Base-by-base conservation (phyloP, 2,888 invertebrate species). In the Folsomia manolachei region DNA sequence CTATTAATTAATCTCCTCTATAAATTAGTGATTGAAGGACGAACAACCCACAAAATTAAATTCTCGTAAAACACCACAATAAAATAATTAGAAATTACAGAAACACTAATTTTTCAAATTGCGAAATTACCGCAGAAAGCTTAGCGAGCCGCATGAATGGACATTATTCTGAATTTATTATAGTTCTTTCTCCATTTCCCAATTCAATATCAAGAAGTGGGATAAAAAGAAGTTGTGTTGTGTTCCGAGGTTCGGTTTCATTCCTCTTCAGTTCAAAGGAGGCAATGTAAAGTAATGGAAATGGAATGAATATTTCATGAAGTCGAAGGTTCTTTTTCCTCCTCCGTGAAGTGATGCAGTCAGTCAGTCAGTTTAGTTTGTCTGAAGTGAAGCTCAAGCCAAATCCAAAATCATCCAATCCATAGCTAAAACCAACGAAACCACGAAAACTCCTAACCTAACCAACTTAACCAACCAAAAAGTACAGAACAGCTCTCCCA, bases 261-360 rank as follows among this genome's bases (percentile, higher is more conserved):
- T 39, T 39, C 4, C 7, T 4, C 14, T 39, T 25, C 9, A 63
- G 25, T 9, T 63, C 23, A 65, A 69, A 69, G 71, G 68, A 75
- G 63, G 62, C 52, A 69, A 72, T 72, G 72, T 75, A 72, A 75
- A 75, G 72, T 75, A 72, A 72, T 75, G 75, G 75, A 72, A 75
- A 52, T 71, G 69, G 66, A 66, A 75, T 75, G 75, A 75, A 75
- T 75, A 75, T 75, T 75, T 75, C 75, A 75, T 75, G 75, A 75
- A 73, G 67, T 19, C 23, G 26, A 64, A 63, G 70, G 56, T 71
- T 75, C 71, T 65, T 75, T 52, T 66, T 66, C 63, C 19, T 69
- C 9, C 26, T 61, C 26, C 64, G 23, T 23, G 7, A n/a, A n/a
- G n/a, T n/a, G n/a, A n/a, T n/a, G n/a, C 26, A 39, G 39, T 39